Conservation (phyloP, 2,797 vertebrate genomes). For the Menidia menidia region DNA sequence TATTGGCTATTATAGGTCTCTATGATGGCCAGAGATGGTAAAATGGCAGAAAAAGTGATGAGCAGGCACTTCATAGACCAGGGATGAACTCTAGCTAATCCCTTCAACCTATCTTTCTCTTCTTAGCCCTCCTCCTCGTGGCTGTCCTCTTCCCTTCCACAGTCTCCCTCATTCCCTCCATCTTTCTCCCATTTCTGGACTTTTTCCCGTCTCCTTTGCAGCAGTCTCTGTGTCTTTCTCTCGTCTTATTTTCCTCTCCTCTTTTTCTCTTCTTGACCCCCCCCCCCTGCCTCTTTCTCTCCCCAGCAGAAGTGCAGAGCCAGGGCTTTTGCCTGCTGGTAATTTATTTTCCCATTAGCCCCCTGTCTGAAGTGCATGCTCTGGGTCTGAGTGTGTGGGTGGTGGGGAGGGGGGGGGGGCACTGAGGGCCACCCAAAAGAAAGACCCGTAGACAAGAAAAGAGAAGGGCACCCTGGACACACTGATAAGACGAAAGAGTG, state of each 20-base stretch:
- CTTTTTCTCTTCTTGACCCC: conserved; percentile 64
- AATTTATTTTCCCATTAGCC: conserved; percentile 86
- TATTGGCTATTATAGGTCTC: conserved; percentile 67
- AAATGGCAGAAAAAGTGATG: conserved; percentile 80
- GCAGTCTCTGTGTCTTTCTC: conserved; percentile 53
- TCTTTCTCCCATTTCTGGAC: conserved; percentile 25
- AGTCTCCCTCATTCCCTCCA: conserved; percentile 30
- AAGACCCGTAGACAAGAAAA: conserved; percentile 68
- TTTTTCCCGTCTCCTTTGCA: conserved; percentile 38
- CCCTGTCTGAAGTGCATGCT: conserved; percentile 81
- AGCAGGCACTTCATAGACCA: conserved; percentile 77
- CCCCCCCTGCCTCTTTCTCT: conserved; percentile 55
- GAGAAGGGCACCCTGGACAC: conserved; percentile 78
- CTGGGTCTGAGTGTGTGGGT: conserved; percentile 72
- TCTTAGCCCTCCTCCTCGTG: conserved; percentile 8
- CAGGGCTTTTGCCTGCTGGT: conserved; percentile 80
- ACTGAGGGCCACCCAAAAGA: conserved; percentile 77
- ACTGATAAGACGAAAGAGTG: conserved; percentile 68
- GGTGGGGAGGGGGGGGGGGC: conserved; percentile 39
- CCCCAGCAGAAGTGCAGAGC: conserved; percentile 78
- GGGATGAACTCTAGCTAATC: conserved; percentile 77
- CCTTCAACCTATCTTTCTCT: conserved; percentile 55
- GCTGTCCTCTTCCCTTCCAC: conserved; percentile 22
- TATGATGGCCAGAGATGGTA: conserved; percentile 68
- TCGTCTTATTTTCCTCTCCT: conserved; percentile 47